A percentile compares a stretch with the other conserved stretches of the same genome.
These are phyloP conservation scores for Desoria tigrina DNA, from an alignment of 2,888 invertebrate species.

Conservation along the genomic window DNA sequence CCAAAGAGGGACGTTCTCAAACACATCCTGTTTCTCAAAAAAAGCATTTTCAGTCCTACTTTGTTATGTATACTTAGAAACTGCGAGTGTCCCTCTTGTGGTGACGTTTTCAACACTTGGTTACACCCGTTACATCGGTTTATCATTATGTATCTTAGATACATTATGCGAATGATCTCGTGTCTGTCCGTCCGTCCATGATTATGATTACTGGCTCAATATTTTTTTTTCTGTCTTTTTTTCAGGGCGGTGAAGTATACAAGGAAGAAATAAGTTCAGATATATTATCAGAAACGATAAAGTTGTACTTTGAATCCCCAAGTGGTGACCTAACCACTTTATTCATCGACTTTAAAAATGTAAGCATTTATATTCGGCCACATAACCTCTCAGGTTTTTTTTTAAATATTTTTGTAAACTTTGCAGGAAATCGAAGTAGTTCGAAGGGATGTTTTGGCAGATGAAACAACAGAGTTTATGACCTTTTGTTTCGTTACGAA, in stretches of 20 bases:
- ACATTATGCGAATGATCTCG: too few species aligned
- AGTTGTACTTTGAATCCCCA: conserved; percentile 17
- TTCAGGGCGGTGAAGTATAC: conserved; percentile 34
- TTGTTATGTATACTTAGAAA: too few species aligned
- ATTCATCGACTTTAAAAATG: conserved; percentile 35
- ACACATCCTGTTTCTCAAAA: too few species aligned
- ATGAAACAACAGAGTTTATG: conserved; percentile 16
- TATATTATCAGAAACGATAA: conserved; percentile 28
- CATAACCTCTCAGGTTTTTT: not conserved
- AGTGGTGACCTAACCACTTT: conserved; percentile 21
- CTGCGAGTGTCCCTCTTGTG: too few species aligned
- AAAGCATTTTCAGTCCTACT: too few species aligned
- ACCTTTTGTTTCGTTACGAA: conserved; percentile 65
- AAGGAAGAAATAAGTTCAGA: conserved; percentile 31
- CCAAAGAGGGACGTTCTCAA: too few species aligned
- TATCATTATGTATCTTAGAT: too few species aligned
- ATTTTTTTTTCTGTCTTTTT: too few species aligned
- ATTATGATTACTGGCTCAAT: too few species aligned
- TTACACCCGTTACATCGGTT: too few species aligned
- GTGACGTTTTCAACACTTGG: too few species aligned
- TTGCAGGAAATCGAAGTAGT: conserved; percentile 30
- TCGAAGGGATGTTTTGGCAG: conserved; percentile 16
- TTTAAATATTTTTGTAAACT: not conserved
- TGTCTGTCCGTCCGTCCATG: too few species aligned
- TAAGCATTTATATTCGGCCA: conserved; percentile 9